Evolutionary conservation across 2,113 vertebrate genomes (phyloP).

Genomic region (Pungitius pungitius): DNA sequence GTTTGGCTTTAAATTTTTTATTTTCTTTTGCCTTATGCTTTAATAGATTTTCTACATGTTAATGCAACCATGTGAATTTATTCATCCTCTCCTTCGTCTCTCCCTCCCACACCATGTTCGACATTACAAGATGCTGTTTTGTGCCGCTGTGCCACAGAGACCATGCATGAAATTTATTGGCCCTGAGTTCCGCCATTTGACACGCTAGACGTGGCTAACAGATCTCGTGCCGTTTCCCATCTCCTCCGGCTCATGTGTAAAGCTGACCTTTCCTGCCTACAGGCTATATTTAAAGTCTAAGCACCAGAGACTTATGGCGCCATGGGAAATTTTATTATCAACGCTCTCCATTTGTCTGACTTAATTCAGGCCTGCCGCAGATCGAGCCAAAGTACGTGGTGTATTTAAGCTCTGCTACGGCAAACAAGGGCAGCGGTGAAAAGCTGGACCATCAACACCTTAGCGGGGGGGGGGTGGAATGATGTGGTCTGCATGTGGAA

Average conservation of each 20-base stretch:
- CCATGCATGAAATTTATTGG: constrained; percentile 63
- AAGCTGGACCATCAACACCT: constrained; percentile 39
- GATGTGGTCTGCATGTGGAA: constrained; percentile 18
- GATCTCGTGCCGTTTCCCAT: constrained; percentile 65
- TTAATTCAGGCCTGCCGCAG: constrained; percentile 61
- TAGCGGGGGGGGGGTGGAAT: constrained; percentile 25
- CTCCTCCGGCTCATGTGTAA: constrained; percentile 54
- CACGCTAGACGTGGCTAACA: constrained; percentile 62
- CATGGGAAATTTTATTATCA: constrained; percentile 72
- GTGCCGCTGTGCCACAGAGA: constrained; percentile 47
- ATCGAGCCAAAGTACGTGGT: constrained; percentile 41
- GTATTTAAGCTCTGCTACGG: constrained; percentile 57
- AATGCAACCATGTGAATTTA: constrained; percentile 19
- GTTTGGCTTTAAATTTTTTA: neutral
- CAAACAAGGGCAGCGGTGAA: constrained; percentile 66
- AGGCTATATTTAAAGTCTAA: constrained; percentile 76
- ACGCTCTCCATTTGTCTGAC: constrained; percentile 67
- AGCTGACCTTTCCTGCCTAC: constrained; percentile 72
- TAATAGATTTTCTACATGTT: constrained; percentile 12
- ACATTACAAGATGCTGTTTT: constrained; percentile 56
- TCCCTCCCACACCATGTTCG: constrained; percentile 24
- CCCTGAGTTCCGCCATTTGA: constrained; percentile 60
- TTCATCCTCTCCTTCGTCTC: constrained; percentile 15
- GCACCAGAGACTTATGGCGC: constrained; percentile 64
- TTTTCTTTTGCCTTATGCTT: constrained; percentile 9